Conservation (phyloP, 2,797 vertebrate genomes). For the Urophycis tenuis region DNA sequence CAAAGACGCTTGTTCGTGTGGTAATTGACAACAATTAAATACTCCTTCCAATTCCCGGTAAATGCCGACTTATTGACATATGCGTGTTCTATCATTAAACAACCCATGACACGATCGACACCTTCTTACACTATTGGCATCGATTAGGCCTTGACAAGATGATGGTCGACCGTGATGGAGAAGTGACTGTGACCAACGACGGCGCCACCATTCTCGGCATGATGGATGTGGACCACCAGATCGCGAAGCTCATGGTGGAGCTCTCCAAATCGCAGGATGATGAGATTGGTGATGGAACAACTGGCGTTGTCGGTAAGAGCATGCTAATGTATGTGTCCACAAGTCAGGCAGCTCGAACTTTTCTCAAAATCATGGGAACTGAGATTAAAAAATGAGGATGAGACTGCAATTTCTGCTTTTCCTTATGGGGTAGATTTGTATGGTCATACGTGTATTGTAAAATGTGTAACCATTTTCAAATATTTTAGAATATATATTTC, state of each 20-base stretch:
- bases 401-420: too few relatives aligned
- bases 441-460: not conserved
- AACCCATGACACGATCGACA: not conserved
- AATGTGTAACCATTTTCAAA: not conserved
- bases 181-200: slow-evolving; percentile 97
- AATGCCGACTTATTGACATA: too few relatives aligned
- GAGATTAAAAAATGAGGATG: not conserved
- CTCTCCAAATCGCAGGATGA: slow-evolving; percentile 98
- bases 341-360: not conserved
- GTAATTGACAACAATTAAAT: too few relatives aligned
- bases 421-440: not conserved
- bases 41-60: too few relatives aligned
- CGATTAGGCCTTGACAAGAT: slow-evolving; percentile 92
- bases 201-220: slow-evolving; percentile 95
- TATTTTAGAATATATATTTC: too few relatives aligned
- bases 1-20: too few relatives aligned
- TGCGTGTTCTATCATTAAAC: too few relatives aligned
- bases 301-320: slow-evolving; percentile 91
- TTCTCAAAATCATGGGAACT: not conserved
- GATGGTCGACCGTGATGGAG: slow-evolving; percentile 98
- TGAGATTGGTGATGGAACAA: slow-evolving; percentile 98
- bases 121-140: not conserved
- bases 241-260: slow-evolving; percentile 99
- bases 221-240: slow-evolving; percentile 99
- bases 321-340: not conserved